These are phyloP conservation scores for Callyntrura guangdongensis DNA, from an alignment of 2,888 invertebrate species.

Conservation along the genomic window DNA sequence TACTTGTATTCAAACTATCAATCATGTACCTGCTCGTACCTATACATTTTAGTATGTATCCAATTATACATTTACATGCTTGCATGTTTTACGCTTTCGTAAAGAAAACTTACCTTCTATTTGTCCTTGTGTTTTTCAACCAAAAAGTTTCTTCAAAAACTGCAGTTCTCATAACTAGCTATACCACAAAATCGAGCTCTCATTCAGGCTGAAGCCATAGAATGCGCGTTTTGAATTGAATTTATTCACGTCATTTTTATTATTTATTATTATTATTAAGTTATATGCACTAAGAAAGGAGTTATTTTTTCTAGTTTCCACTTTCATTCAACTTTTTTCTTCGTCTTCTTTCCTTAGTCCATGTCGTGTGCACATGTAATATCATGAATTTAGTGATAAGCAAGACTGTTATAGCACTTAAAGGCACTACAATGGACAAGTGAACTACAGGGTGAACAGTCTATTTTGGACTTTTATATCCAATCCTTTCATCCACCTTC, in stretches of 20 bases:
- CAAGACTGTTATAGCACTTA: background rate
- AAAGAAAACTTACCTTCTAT: no score
- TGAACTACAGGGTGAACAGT: background rate
- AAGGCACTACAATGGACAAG: no score
- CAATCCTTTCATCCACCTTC: background rate
- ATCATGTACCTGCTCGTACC: background rate
- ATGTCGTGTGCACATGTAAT: slow-evolving; percentile 44
- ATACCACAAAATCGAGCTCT: background rate
- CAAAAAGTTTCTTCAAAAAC: no score
- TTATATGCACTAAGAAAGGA: slow-evolving; percentile 55
- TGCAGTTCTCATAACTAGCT: no score
- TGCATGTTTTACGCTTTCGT: background rate
- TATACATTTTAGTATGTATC: background rate
- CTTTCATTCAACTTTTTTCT: background rate
- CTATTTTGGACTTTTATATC: background rate
- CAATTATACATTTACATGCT: background rate
- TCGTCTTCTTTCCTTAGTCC: background rate
- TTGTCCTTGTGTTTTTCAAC: no score
- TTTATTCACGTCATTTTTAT: slow-evolving; percentile 57
- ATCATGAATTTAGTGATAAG: slow-evolving; percentile 38
- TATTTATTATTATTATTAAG: slow-evolving; percentile 64
- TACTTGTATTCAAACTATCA: no score
- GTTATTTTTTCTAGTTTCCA: slow-evolving; percentile 41
- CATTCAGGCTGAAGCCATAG: background rate
- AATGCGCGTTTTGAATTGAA: slow-evolving; percentile 45